Evolutionary conservation across 2,113 vertebrate genomes (phyloP).

Genomic region (Azemiops feae): DNA sequence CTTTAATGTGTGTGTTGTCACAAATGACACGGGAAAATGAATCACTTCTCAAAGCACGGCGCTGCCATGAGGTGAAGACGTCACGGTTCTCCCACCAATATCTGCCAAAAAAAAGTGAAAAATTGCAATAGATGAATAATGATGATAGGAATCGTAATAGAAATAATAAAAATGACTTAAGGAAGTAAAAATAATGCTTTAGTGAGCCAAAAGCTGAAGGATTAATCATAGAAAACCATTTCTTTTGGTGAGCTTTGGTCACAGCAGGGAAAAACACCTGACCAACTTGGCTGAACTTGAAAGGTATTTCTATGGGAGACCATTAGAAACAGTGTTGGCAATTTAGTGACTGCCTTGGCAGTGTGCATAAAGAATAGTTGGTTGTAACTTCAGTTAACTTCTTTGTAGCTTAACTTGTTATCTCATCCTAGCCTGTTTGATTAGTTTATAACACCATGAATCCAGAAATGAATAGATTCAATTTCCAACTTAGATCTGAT

Average conservation of each 20-base stretch:
- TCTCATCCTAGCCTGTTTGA: neutral
- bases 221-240: neutral
- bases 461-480: neutral
- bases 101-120: conserved; percentile 46
- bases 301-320: neutral
- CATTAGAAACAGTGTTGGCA: neutral
- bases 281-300: neutral
- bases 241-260: neutral
- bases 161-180: neutral
- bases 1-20: conserved; percentile 80
- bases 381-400: neutral
- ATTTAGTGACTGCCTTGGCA: neutral
- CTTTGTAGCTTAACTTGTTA: neutral
- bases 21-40: conserved; percentile 84
- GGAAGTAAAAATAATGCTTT: neutral
- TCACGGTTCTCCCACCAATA: conserved; percentile 86
- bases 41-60: conserved; percentile 58
- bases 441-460: neutral
- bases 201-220: neutral
- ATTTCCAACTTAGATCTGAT: neutral
- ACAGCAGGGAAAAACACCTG: neutral
- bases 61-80: conserved; percentile 78
- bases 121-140: neutral
- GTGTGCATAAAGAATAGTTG: neutral
- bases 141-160: neutral